A percentile compares a stretch with the other conserved stretches of the same genome.
Conservation (phyloP, 2,113 vertebrate genomes). For the Scytalopus superciliaris region DNA sequence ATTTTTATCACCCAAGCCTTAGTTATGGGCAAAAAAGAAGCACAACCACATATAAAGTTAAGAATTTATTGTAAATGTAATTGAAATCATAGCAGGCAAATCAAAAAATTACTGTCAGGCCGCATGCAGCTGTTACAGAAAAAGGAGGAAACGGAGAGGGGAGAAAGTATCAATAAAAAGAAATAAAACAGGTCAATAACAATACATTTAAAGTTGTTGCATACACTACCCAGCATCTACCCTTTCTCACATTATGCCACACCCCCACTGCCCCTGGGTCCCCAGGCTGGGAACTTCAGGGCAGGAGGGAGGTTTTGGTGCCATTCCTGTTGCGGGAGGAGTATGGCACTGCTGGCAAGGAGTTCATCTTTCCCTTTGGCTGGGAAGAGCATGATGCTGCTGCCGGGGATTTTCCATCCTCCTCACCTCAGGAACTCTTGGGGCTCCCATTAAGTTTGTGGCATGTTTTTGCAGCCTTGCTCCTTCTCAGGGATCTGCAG, state of each 20-base stretch:
- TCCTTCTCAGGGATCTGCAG: not conserved
- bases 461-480: not conserved
- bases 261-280: not conserved
- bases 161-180: not conserved
- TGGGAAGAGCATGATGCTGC: not conserved
- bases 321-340: fast-evolving
- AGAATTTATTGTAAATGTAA: not conserved
- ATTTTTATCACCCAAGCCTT: not conserved
- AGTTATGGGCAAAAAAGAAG: not conserved
- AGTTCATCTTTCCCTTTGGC: not conserved
- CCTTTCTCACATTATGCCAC: fast-evolving
- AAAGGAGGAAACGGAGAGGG: not conserved
- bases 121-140: not conserved
- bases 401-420: not conserved
- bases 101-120: not conserved
- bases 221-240: fast-evolving
- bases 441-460: not conserved
- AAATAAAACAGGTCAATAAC: not conserved
- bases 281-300: fast-evolving
- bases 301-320: not conserved
- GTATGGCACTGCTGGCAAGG: not conserved
- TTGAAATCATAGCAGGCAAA: not conserved
- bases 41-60: not conserved
- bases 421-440: fast-evolving
- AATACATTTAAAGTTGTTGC: not conserved